Conservation (phyloP, 2,797 vertebrate genomes). For the Lepus townsendii region DNA sequence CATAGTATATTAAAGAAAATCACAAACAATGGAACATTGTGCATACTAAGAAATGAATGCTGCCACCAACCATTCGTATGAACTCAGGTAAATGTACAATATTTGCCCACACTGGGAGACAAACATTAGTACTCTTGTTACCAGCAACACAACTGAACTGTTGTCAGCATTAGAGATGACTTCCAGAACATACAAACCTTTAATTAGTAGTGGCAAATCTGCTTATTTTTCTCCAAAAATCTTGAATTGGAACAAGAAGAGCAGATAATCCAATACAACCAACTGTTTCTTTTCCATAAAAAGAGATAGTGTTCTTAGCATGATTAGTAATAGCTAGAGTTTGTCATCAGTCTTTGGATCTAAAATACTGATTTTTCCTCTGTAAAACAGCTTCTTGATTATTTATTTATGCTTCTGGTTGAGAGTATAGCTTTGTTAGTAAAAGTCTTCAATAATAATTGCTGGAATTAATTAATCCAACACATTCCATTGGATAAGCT, state of each 20-base stretch:
- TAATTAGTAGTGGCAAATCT: slow-evolving; percentile 54
- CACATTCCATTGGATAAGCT: neutral
- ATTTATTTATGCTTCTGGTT: neutral
- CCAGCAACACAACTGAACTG: slow-evolving; percentile 3
- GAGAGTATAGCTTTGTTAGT: slow-evolving; percentile 18
- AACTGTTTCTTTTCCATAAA: slow-evolving; percentile 40
- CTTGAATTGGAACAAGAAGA: slow-evolving; percentile 40
- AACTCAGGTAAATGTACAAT: slow-evolving; percentile 42
- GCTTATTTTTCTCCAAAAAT: slow-evolving; percentile 68
- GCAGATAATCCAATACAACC: slow-evolving; percentile 46
- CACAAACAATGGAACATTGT: neutral
- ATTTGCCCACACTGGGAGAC: slow-evolving; percentile 33
- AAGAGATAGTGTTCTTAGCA: slow-evolving; percentile 8
- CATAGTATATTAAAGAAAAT: slow-evolving; percentile 19
- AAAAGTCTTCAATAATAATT: slow-evolving; percentile 40
- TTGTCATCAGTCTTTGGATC: slow-evolving; percentile 22
- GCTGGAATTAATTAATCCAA: neutral
- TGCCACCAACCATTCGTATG: neutral
- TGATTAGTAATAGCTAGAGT: slow-evolving; percentile 21
- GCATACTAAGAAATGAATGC: neutral
- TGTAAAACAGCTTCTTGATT: neutral
- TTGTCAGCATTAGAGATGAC: slow-evolving; percentile 6
- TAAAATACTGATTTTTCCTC: slow-evolving; percentile 17
- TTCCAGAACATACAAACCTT: slow-evolving; percentile 57
- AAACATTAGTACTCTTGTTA: neutral